phyloP scores from a whole-genome alignment of 1,140 invertebrate species.

The Bactericera cockerelli region DNA sequence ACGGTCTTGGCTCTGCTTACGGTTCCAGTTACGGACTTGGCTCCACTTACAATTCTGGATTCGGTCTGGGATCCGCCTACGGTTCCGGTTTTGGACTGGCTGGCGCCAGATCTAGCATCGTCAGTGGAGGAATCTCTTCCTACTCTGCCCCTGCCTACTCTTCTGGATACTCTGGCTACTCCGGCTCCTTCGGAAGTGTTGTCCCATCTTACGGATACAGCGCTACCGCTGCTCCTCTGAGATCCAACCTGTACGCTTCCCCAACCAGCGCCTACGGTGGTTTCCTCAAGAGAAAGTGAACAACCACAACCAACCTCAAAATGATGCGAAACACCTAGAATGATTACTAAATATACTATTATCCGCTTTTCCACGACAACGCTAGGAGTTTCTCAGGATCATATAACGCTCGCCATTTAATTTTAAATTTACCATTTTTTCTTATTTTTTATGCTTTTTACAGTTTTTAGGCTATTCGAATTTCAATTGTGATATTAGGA shows the following conservation, averaged over 20 bases:
- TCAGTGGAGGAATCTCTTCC: not conserved
- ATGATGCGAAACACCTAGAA: too few relatives aligned
- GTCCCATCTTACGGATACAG: too few relatives aligned
- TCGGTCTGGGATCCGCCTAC: not conserved
- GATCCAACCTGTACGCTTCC: conserved; percentile 4
- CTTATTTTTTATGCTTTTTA: too few relatives aligned
- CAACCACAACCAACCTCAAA: not conserved
- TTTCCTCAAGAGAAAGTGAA: conserved; percentile 7
- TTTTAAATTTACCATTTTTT: too few relatives aligned
- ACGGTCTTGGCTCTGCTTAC: not conserved
- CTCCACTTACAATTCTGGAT: not conserved
- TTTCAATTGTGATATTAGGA: too few relatives aligned
- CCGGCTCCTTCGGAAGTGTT: not conserved
- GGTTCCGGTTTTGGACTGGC: not conserved
- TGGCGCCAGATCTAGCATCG: not conserved
- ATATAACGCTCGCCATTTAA: too few relatives aligned
- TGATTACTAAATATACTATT: too few relatives aligned
- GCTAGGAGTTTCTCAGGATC: too few relatives aligned
- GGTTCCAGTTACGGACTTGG: not conserved
- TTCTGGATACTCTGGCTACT: not conserved
- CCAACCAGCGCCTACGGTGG: conserved; percentile 3
- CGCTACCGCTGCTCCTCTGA: too few relatives aligned
- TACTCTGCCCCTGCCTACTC: not conserved
- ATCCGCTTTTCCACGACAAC: too few relatives aligned
- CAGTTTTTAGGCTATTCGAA: too few relatives aligned